Conservation (phyloP, 2,888 invertebrate species). For the Chouioia cunea region DNA sequence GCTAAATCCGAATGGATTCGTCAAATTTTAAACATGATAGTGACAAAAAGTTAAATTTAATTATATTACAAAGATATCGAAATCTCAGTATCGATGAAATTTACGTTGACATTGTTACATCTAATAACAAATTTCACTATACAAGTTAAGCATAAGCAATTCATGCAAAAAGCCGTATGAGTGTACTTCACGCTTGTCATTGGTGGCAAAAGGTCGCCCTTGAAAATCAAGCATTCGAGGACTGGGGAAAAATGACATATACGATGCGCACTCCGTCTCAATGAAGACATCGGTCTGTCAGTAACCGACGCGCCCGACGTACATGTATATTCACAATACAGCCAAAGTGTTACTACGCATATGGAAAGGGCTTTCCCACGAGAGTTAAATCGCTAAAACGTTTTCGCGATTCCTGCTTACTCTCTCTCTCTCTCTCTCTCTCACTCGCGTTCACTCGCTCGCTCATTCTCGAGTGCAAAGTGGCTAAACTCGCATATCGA, state of each 20-base stretch:
- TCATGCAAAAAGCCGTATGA: constrained; percentile 17
- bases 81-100: no score
- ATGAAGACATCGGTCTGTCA: constrained; percentile 40
- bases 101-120: no score
- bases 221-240: constrained; percentile 22
- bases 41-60: no score
- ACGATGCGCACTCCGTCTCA: background rate
- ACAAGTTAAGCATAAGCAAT: background rate
- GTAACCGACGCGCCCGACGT: background rate
- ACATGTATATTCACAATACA: background rate
- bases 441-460: background rate
- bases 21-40: no score
- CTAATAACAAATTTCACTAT: no score
- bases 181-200: constrained; percentile 6
- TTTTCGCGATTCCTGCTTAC: constrained; percentile 41
- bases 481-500: constrained; percentile 24
- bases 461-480: no score
- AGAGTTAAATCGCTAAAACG: constrained; percentile 19
- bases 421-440: background rate
- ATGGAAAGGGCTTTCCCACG: constrained; percentile 9
- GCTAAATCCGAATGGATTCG: no score
- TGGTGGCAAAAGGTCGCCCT: constrained; percentile 12
- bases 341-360: constrained; percentile 4
- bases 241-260: constrained; percentile 28
- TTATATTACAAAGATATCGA: no score